Conservation (phyloP, 2,888 invertebrate species). For the Dysmachus trigonus region DNA sequence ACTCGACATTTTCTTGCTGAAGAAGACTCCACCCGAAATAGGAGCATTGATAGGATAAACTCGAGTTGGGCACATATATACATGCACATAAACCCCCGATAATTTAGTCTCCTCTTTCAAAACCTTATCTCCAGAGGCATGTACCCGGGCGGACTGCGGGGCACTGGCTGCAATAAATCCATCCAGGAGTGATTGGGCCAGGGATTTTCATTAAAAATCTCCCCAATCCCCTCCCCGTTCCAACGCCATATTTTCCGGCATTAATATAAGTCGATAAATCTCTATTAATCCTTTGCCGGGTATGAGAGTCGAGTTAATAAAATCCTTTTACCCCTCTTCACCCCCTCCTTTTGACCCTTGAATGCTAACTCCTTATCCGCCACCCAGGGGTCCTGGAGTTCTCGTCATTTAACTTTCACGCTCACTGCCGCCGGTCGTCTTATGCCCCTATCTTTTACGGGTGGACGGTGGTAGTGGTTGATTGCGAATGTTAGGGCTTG, state of each 20-base stretch:
- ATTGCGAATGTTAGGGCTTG: neutral
- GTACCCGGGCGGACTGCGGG: neutral
- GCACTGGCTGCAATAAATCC: neutral
- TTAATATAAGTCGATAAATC: constrained; percentile 41
- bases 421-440: neutral
- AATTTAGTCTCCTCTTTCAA: neutral
- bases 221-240: neutral
- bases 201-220: constrained; percentile 25
- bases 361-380: neutral
- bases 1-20: neutral
- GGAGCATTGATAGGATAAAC: constrained; percentile 21
- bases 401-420: constrained; percentile 1
- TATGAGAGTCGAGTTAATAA: constrained; percentile 36
- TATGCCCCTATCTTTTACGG: neutral
- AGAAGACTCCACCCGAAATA: neutral
- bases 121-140: neutral
- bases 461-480: neutral
- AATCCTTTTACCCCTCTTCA: neutral
- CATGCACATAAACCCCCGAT: neutral
- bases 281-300: constrained; percentile 33
- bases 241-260: constrained; percentile 29
- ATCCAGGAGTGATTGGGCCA: neutral
- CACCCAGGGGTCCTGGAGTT: neutral
- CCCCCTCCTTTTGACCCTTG: neutral
- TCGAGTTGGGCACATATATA: neutral